phyloP scores from a whole-genome alignment of 2,797 vertebrate species.

The Hoplostethus atlanticus region DNA sequence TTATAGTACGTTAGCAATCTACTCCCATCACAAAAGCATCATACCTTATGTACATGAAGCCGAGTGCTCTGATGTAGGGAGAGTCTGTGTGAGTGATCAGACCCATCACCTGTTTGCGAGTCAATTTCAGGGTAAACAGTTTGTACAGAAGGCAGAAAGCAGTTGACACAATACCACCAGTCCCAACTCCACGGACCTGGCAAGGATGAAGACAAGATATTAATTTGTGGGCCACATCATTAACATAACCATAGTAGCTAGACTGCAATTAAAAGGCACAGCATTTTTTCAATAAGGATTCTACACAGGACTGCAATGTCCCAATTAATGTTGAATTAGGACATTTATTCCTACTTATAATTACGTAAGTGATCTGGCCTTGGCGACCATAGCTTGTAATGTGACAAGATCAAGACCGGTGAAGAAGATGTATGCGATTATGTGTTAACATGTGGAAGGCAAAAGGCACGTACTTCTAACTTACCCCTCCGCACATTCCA shows the following conservation, averaged over 20 bases:
- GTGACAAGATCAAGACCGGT: not conserved
- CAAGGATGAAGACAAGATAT: slow-evolving; percentile 2
- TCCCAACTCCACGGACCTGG: slow-evolving; percentile 98
- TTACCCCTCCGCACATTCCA: slow-evolving; percentile 99
- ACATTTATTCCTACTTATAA: not conserved
- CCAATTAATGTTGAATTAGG: not conserved
- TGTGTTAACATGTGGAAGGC: slow-evolving; percentile 63
- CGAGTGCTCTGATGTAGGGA: slow-evolving; percentile 98
- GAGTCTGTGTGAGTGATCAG: slow-evolving; percentile 99
- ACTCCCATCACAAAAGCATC: slow-evolving; percentile 11
- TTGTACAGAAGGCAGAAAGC: slow-evolving; percentile 99
- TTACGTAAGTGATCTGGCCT: not conserved
- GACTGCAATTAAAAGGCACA: not conserved
- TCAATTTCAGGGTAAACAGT: slow-evolving; percentile 98
- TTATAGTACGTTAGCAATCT: not conserved
- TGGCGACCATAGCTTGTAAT: not conserved
- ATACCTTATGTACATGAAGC: slow-evolving; percentile 99
- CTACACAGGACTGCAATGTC: not conserved
- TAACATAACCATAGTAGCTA: not conserved
- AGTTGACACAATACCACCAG: slow-evolving; percentile 98
- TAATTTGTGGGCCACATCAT: slow-evolving; percentile 4
- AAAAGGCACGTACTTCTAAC: slow-evolving; percentile 99
- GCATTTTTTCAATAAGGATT: not conserved
- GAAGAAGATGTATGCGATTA: not conserved
- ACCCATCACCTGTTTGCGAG: slow-evolving; percentile 99